Conservation (phyloP, 2,113 vertebrate species). For the Aplodontia rufa region DNA sequence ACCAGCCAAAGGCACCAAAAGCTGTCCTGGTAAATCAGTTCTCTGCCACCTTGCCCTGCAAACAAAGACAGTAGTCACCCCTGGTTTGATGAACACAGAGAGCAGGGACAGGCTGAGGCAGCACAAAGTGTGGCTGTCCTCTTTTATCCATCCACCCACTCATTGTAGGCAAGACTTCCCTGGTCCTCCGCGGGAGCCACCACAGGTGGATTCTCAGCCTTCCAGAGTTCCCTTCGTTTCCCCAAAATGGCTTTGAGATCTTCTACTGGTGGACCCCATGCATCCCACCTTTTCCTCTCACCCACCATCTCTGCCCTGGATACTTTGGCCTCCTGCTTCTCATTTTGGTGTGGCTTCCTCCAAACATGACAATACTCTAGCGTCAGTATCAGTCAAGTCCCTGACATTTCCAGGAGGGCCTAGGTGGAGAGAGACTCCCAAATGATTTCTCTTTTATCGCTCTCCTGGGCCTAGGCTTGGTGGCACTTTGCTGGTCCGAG, state of each 20-base stretch:
- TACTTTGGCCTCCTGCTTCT: background rate
- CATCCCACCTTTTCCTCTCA: background rate
- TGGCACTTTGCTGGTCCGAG: background rate
- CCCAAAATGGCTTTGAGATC: background rate
- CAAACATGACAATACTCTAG: background rate
- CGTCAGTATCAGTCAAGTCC: background rate
- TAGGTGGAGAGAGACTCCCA: background rate
- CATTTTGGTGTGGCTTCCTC: background rate
- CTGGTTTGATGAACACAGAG: background rate
- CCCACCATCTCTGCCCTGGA: background rate
- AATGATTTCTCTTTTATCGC: fast-evolving
- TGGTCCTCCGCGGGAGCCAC: background rate
- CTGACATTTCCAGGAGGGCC: background rate
- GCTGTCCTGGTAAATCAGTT: background rate
- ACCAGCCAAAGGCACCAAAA: background rate
- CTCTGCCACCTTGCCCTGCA: background rate
- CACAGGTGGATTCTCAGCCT: background rate
- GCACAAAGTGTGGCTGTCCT: no score
- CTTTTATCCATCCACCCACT: background rate
- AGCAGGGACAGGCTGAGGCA: no score
- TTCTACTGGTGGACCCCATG: fast-evolving
- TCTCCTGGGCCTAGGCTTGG: no score
- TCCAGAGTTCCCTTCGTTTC: background rate
- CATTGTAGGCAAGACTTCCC: no score
- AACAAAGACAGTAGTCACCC: background rate